These are phyloP conservation scores for Mormyrus proboscirostris DNA, from an alignment of 2,797 vertebrate species.

Conservation along the genomic window DNA sequence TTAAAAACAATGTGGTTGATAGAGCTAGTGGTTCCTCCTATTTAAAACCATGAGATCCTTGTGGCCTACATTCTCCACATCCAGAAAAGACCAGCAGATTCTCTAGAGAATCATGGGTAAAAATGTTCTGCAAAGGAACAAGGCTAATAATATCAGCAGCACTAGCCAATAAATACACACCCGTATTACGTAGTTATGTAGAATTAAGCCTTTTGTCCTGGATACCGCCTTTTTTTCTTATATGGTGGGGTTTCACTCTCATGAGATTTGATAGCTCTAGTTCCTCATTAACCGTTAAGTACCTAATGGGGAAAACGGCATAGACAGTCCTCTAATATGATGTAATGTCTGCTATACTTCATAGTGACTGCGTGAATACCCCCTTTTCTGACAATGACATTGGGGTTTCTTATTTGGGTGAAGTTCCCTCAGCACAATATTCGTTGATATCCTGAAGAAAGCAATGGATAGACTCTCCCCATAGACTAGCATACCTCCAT, in stretches of 20 bases:
- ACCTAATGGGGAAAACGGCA: background rate
- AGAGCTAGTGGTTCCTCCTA: background rate
- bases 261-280: background rate
- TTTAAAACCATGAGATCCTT: background rate
- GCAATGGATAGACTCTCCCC: background rate
- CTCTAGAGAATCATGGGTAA: slow-evolving; percentile 1
- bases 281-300: background rate
- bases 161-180: background rate
- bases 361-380: background rate
- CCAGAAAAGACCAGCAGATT: background rate
- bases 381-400: background rate
- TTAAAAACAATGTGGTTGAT: background rate
- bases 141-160: slow-evolving; percentile 4
- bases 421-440: background rate
- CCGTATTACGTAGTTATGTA: background rate
- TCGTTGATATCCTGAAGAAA: background rate
- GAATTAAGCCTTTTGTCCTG: slow-evolving; percentile 10
- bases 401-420: background rate
- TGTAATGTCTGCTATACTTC: background rate
- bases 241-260: background rate
- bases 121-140: slow-evolving; percentile 10
- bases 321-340: slow-evolving; percentile 1
- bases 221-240: background rate
- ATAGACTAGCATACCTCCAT: background rate
- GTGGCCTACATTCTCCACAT: slow-evolving; percentile 19